Evolutionary conservation across 2,888 invertebrate genomes (phyloP).

Genomic region (Hypomecis punctinalis): DNA sequence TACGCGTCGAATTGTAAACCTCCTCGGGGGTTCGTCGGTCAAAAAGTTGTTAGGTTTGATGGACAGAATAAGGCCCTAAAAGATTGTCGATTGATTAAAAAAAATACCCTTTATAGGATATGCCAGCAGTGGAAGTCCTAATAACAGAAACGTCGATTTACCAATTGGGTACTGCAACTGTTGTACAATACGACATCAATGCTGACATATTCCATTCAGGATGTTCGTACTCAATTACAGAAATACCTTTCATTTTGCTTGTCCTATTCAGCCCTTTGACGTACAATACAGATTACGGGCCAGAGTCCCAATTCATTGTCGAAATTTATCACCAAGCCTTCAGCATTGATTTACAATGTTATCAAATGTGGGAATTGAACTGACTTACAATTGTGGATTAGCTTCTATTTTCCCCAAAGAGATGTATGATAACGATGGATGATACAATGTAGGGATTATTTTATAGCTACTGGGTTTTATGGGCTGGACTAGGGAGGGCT

Average conservation of each 20-base stretch:
- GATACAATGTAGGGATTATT: conserved; percentile 15
- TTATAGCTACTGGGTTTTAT: conserved; percentile 11
- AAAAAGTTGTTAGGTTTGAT: too few relatives aligned
- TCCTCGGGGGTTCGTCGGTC: too few relatives aligned
- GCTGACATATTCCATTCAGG: too few relatives aligned
- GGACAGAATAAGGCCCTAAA: too few relatives aligned
- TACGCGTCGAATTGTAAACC: too few relatives aligned
- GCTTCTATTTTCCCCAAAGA: conserved; percentile 20
- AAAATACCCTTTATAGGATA: too few relatives aligned
- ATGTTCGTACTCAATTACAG: too few relatives aligned
- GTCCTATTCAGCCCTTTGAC: conserved; percentile 6
- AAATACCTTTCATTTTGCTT: conserved; percentile 3
- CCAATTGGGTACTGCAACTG: too few relatives aligned
- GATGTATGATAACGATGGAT: conserved; percentile 11
- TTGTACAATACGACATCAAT: too few relatives aligned
- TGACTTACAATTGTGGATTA: conserved; percentile 28
- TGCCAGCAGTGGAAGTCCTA: too few relatives aligned
- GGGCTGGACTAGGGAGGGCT: background rate
- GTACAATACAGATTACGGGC: conserved; percentile 7
- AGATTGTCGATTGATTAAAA: too few relatives aligned
- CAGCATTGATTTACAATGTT: conserved; percentile 34
- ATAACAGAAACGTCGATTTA: too few relatives aligned
- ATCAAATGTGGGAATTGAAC: conserved; percentile 19
- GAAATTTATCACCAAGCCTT: conserved; percentile 17
- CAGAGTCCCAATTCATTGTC: conserved; percentile 16